Evolutionary conservation across 1,140 invertebrate genomes (phyloP).

Genomic region (Campodea augens): DNA sequence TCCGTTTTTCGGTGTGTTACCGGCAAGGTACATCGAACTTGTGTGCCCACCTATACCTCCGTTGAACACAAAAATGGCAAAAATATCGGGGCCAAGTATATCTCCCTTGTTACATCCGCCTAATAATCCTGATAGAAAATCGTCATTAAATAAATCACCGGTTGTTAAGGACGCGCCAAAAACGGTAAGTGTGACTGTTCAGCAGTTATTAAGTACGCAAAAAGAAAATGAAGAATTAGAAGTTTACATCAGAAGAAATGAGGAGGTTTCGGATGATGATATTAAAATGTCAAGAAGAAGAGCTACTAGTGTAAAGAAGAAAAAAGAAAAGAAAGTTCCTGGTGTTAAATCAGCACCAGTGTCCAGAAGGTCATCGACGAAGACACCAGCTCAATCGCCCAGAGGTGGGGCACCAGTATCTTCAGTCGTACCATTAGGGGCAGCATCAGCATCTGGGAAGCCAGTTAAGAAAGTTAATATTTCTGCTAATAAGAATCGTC

Average conservation of each 20-base stretch:
- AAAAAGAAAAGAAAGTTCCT: background rate
- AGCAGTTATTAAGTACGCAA: background rate
- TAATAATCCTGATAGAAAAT: no score
- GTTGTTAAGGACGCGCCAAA: no score
- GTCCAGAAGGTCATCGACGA: background rate
- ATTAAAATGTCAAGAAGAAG: background rate
- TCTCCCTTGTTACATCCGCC: no score
- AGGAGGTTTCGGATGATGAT: background rate
- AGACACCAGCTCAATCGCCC: background rate
- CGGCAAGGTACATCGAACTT: no score
- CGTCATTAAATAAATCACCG: no score
- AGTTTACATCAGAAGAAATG: background rate
- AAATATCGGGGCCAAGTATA: no score
- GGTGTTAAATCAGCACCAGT: background rate
- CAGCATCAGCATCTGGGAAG: background rate
- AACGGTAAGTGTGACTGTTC: background rate
- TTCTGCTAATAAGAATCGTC: constrained; percentile 10
- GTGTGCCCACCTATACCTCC: no score
- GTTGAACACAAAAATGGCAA: no score
- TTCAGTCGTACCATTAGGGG: no score
- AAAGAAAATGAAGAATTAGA: background rate
- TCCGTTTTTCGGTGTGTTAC: no score
- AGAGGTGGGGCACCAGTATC: background rate
- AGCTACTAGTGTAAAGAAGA: background rate
- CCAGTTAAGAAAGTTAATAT: background rate